Evolutionary conservation across 2,888 invertebrate genomes (phyloP), one percentile per base, ranked within the genome.

Genomic region (Leptinotarsa haldemani): DNA sequence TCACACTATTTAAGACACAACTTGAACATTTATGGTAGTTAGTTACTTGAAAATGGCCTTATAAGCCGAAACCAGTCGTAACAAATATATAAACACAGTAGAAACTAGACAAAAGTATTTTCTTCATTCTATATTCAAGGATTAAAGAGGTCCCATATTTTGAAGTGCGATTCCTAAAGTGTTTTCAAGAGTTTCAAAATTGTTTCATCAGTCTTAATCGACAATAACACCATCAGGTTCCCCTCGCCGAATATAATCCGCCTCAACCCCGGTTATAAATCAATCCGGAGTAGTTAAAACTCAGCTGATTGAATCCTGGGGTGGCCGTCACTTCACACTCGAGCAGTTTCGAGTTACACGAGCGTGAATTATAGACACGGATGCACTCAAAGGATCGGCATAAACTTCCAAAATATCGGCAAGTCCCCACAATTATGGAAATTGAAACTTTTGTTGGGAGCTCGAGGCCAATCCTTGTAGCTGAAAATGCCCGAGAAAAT

Each of bases 201-300:
- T 40, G 9, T 40, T 40, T 40, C 40, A 40, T 40, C 9, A 9
- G 9, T 40, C 2, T 0, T 9, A 2, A 40, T 9, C 2, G 9
- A 40, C 40, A 40, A 40, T 40, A 9, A 9, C 40, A 40, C 2
- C 12, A 20, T 22, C 22, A 12, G 13, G 20, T 56, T 56, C 22
- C 56, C 61, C 40, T 25, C n/a, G 30, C 16, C n/a, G 12, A 30
- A 7, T n/a, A 13, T 13, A 16, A 40, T 40, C 61, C n/a, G 30
- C 61, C 61, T 16, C 61, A n/a, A 40, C 61, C 30, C 70, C 58
- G 75, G 77, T 78, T 78, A 82, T 83, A 82, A 83, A 82, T 83
- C 82, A 83, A 82, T 83, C 81, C 75, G 73, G 73, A 74, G 78
- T 82, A 80, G 80, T 82, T 81, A 80, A 77, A 80, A 78, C 81